Conservation (phyloP, 1,140 invertebrate genomes). For the Psilanteris sp. region DNA sequence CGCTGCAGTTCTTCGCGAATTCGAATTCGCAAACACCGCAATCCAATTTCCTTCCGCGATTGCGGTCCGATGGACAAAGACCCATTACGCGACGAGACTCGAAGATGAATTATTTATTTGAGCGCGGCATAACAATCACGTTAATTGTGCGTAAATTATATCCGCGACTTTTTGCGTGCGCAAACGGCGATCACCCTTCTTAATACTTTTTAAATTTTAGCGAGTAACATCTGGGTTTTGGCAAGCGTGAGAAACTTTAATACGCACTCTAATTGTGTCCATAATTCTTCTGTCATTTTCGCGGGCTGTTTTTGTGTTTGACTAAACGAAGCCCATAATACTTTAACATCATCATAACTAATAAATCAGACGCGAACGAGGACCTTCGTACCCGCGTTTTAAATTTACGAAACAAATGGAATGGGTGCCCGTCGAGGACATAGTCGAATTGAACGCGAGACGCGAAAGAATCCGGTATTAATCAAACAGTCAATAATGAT, state of each 20-base stretch:
- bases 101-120: too few relatives aligned
- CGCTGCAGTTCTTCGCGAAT: too few relatives aligned
- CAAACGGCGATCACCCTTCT: constrained; percentile 22
- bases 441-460: too few relatives aligned
- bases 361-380: too few relatives aligned
- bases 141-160: constrained; percentile 32
- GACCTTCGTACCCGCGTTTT: too few relatives aligned
- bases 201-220: constrained; percentile 37
- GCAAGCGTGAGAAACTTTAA: constrained; percentile 60
- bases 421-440: too few relatives aligned
- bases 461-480: constrained; percentile 46
- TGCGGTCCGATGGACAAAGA: too few relatives aligned
- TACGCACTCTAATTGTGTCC: constrained; percentile 50
- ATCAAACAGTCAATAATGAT: constrained; percentile 62
- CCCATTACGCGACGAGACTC: too few relatives aligned
- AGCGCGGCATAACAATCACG: constrained; percentile 26
- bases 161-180: constrained; percentile 23
- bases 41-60: too few relatives aligned
- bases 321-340: constrained; percentile 5
- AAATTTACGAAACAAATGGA: too few relatives aligned
- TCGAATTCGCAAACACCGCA: too few relatives aligned
- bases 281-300: constrained; percentile 51
- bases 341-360: constrained; percentile 1
- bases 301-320: constrained; percentile 38
- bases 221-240: constrained; percentile 52